Percentiles rank a stretch among this genome's conserved stretches.
These are phyloP conservation scores for Mechanitis messenoides DNA, from an alignment of 2,888 invertebrate species.

Conservation along the genomic window DNA sequence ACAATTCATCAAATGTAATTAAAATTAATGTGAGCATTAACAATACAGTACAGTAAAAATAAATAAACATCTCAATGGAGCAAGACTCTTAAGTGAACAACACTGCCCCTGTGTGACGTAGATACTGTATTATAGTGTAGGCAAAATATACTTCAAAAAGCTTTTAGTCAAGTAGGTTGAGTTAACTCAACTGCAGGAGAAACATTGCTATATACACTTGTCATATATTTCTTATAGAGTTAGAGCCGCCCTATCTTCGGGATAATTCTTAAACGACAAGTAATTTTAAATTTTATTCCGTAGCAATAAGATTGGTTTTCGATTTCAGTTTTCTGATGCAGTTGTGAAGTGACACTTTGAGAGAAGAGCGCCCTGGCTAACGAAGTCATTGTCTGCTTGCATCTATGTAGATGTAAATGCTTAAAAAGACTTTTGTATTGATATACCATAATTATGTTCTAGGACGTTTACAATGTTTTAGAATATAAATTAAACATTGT, in stretches of 20 bases:
- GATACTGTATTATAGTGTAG: background rate
- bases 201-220: conserved; percentile 13
- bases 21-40: too few relatives aligned
- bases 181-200: conserved; percentile 5
- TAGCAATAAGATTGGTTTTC: conserved; percentile 10
- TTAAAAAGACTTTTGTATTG: conserved; percentile 4
- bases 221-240: conserved; percentile 14
- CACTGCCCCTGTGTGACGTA: background rate
- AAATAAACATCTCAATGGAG: background rate
- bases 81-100: background rate
- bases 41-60: background rate
- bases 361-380: conserved; percentile 59
- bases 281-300: conserved; percentile 18
- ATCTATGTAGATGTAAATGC: conserved; percentile 19
- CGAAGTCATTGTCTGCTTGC: conserved; percentile 63
- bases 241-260: conserved; percentile 24
- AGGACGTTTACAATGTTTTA: background rate
- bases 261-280: background rate
- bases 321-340: conserved; percentile 14
- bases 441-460: background rate
- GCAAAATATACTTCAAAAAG: conserved; percentile 5
- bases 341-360: conserved; percentile 52
- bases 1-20: too few relatives aligned
- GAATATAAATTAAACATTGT: too few relatives aligned
- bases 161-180: conserved; percentile 8